These are phyloP conservation scores for pig (Sus scrofa) DNA, from an alignment of 2,113 vertebrate species.

Conservation along the genomic window T2T-Sscrofa CM000826.6:39873501-39874000, in stretches of 20 bases:
- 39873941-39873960: slow-evolving; percentile 25
- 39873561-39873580: slow-evolving; percentile 97
- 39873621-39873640: slow-evolving; percentile 94
- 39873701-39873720: slow-evolving; percentile 94
- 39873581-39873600: slow-evolving; percentile 97
- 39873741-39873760: slow-evolving; percentile 87
- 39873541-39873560: slow-evolving; percentile 93
- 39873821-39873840: slow-evolving; percentile 13
- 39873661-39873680: slow-evolving; percentile 93
- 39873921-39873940: slow-evolving; percentile 27
- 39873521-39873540: slow-evolving; percentile 97
- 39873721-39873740: slow-evolving; percentile 92
- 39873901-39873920: neutral
- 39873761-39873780: slow-evolving; percentile 91
- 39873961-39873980: slow-evolving; percentile 5
- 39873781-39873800: slow-evolving; percentile 92
- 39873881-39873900: slow-evolving; percentile 22
- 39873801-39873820: slow-evolving; percentile 78
- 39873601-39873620: slow-evolving; percentile 95
- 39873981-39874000: slow-evolving; percentile 33
- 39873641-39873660: slow-evolving; percentile 96
- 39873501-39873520: slow-evolving; percentile 95
- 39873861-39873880: neutral
- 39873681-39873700: slow-evolving; percentile 92
- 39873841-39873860: slow-evolving; percentile 53